Evolutionary conservation across 2,888 invertebrate genomes (phyloP).

Genomic region (Lucinisca nassula): DNA sequence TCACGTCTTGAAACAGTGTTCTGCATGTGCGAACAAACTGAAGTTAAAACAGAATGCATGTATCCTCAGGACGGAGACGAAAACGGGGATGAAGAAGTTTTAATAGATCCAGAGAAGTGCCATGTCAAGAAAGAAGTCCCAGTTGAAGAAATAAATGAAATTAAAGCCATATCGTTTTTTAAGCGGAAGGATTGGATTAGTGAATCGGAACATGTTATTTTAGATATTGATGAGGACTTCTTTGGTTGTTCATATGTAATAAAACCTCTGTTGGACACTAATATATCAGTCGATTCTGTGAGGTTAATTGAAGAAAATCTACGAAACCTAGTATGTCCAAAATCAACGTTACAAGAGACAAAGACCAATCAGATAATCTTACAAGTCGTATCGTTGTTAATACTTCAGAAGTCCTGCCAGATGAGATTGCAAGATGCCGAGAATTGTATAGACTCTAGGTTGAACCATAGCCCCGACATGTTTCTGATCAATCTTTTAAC

Average conservation of each 20-base stretch:
- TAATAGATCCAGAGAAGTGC: slow-evolving; percentile 64
- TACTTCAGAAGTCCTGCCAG: slow-evolving; percentile 41
- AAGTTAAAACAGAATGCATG: slow-evolving; percentile 21
- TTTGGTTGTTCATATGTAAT: slow-evolving; percentile 80
- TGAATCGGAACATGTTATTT: slow-evolving; percentile 64
- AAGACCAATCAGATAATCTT: slow-evolving; percentile 69
- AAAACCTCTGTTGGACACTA: slow-evolving; percentile 68
- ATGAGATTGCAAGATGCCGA: neutral
- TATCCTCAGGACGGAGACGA: neutral
- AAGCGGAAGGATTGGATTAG: slow-evolving; percentile 48
- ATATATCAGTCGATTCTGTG: slow-evolving; percentile 57
- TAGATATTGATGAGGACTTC: slow-evolving; percentile 84
- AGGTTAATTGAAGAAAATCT: slow-evolving; percentile 67
- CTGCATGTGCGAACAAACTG: slow-evolving; percentile 69
- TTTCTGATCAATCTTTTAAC: neutral
- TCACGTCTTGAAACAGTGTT: slow-evolving; percentile 35
- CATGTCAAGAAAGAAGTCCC: slow-evolving; percentile 60
- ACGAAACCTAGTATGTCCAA: slow-evolving; percentile 73
- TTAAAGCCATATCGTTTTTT: slow-evolving; percentile 64
- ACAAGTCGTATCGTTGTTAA: slow-evolving; percentile 35
- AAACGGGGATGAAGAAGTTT: slow-evolving; percentile 41
- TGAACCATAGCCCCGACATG: neutral
- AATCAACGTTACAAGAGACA: slow-evolving; percentile 69
- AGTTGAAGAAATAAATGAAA: slow-evolving; percentile 74
- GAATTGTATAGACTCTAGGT: neutral